Percentiles rank a stretch among this genome's conserved stretches.
Evolutionary conservation across 2,888 invertebrate genomes (phyloP).

Genomic region (Pasiphila rectangulata): DNA sequence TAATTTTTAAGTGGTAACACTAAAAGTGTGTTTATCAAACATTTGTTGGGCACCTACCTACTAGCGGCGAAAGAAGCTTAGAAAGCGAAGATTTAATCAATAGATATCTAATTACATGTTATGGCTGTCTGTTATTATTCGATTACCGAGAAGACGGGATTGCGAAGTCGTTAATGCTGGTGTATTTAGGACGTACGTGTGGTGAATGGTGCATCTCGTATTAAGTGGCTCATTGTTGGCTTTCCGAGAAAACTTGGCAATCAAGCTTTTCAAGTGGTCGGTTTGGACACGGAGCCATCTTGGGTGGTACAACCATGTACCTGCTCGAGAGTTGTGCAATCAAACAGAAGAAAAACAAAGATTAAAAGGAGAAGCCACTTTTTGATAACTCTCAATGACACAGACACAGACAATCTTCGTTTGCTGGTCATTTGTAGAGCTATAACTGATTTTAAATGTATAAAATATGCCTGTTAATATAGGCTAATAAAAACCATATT

Average conservation of each 20-base stretch:
- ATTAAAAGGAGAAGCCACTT: neutral
- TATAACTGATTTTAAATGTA: too few species aligned
- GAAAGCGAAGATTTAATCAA: slow-evolving; percentile 21
- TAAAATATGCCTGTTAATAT: too few species aligned
- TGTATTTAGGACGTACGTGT: neutral
- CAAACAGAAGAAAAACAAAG: neutral
- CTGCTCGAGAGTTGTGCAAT: neutral
- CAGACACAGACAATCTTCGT: neutral
- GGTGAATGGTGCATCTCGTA: neutral
- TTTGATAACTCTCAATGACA: neutral
- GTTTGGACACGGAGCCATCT: neutral
- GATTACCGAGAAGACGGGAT: neutral
- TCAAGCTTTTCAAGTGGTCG: slow-evolving; percentile 10
- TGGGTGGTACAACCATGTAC: neutral
- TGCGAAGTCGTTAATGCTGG: neutral
- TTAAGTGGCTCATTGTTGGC: slow-evolving; percentile 16
- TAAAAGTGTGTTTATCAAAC: too few species aligned
- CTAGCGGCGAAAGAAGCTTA: slow-evolving; percentile 9
- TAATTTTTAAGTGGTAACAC: too few species aligned
- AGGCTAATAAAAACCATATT: too few species aligned
- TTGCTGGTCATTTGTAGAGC: too few species aligned
- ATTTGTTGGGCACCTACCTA: too few species aligned
- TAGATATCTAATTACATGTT: slow-evolving; percentile 18
- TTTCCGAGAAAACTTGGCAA: slow-evolving; percentile 21
- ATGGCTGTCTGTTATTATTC: slow-evolving; percentile 14